Evolutionary conservation across 2,888 invertebrate genomes (phyloP).

Genomic region (Cheilosia soror): DNA sequence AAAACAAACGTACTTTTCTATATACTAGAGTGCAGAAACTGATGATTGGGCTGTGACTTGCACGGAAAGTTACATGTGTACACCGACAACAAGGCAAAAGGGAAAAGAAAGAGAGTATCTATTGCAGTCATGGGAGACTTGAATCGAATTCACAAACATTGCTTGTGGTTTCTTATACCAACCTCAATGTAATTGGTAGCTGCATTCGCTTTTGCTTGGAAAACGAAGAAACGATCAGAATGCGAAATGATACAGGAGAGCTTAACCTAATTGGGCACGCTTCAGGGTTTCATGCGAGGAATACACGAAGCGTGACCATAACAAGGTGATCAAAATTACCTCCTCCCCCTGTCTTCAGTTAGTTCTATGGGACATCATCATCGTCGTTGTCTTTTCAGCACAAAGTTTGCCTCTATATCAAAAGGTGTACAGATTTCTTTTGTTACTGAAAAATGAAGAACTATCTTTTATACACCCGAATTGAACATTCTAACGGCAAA

Average conservation of each 20-base stretch:
- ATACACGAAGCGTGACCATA: conserved; percentile 77
- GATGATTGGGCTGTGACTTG: conserved; percentile 54
- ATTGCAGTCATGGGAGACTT: conserved; percentile 55
- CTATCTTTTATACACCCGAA: conserved; percentile 36
- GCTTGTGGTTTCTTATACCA: conserved; percentile 48
- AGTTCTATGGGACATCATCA: conserved; percentile 34
- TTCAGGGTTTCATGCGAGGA: conserved; percentile 77
- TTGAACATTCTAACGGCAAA: conserved; percentile 63
- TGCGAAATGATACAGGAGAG: conserved; percentile 73
- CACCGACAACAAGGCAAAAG: conserved; percentile 2
- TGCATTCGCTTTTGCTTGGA: conserved; percentile 39
- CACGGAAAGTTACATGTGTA: conserved; percentile 44
- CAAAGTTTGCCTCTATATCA: neutral
- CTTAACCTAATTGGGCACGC: conserved; percentile 77
- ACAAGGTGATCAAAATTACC: conserved; percentile 76
- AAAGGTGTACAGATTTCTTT: conserved; percentile 40
- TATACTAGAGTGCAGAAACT: conserved; percentile 36
- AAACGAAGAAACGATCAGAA: conserved; percentile 48
- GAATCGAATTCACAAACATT: conserved; percentile 63
- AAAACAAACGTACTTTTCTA: conserved; percentile 1
- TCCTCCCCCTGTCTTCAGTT: conserved; percentile 11
- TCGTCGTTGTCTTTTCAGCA: conserved; percentile 30
- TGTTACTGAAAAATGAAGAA: conserved; percentile 33
- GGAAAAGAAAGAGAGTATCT: conserved; percentile 15
- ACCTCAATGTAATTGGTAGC: conserved; percentile 64